phyloP scores from a whole-genome alignment of 2,888 invertebrate species.

The Beris chalybata region DNA sequence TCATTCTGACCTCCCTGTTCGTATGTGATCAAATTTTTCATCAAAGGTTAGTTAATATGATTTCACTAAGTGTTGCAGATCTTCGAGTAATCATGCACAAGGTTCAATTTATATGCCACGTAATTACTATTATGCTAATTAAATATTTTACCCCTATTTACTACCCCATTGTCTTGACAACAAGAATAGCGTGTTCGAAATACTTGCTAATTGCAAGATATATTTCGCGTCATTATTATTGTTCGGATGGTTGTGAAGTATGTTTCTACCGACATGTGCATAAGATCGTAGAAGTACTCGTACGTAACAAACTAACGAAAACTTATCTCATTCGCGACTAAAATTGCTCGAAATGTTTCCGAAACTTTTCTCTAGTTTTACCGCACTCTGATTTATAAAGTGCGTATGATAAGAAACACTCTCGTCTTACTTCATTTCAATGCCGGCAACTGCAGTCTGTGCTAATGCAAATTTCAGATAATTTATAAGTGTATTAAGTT shows the following conservation, averaged over 20 bases:
- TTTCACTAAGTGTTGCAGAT: not conserved
- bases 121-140: too few relatives aligned
- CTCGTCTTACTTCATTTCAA: not conserved
- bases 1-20: too few relatives aligned
- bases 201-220: not conserved
- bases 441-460: slow-evolving; percentile 5
- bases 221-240: slow-evolving; percentile 16
- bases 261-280: not conserved
- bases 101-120: not conserved
- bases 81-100: slow-evolving; percentile 10
- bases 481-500: slow-evolving; percentile 18
- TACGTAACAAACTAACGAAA: slow-evolving; percentile 9
- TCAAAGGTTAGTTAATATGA: not conserved
- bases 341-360: slow-evolving; percentile 7
- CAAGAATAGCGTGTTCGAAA: too few relatives aligned
- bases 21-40: not conserved
- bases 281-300: not conserved
- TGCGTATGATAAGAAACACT: slow-evolving; percentile 28
- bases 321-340: slow-evolving; percentile 22
- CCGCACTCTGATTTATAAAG: slow-evolving; percentile 23
- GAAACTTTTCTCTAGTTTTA: slow-evolving; percentile 2
- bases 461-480: slow-evolving; percentile 28
- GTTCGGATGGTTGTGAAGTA: not conserved
- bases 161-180: too few relatives aligned
- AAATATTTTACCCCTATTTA: too few relatives aligned